These are phyloP conservation scores for Theristus sp. DNA, from an alignment of 2,888 invertebrate species.

Conservation along the genomic window DNA sequence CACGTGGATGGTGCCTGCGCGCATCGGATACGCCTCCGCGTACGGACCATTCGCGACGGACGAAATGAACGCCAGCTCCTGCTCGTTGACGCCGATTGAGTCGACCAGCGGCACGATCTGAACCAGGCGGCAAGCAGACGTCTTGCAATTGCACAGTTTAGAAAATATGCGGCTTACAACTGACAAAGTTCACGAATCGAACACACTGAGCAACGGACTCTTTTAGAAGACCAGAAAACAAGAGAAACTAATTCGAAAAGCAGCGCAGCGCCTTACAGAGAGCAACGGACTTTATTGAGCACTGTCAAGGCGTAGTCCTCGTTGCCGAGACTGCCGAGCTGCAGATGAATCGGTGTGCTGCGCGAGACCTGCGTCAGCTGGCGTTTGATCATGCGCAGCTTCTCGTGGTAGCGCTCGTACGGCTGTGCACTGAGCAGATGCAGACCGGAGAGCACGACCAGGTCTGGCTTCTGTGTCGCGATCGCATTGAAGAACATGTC, in stretches of 20 bases:
- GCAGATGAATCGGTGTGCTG: conserved; percentile 33
- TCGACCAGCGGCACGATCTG: conserved; percentile 30
- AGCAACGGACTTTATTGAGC: conserved; percentile 29
- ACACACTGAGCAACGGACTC: too few relatives aligned
- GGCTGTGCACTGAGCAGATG: not conserved
- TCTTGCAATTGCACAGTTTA: too few relatives aligned
- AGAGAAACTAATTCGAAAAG: too few relatives aligned
- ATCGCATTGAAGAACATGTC: conserved; percentile 33
- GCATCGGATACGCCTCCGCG: conserved; percentile 16
- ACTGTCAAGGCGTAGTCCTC: conserved; percentile 26
- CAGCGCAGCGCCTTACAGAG: too few relatives aligned
- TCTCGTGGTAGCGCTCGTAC: conserved; percentile 12
- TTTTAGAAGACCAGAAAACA: too few relatives aligned
- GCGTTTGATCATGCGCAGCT: conserved; percentile 24
- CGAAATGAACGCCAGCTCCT: conserved; percentile 33
- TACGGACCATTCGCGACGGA: conserved; percentile 28
- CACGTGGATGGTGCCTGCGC: conserved; percentile 29
- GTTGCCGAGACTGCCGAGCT: conserved; percentile 34
- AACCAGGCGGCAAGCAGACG: conserved; percentile 6
- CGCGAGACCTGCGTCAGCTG: conserved; percentile 27
- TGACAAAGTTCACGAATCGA: too few relatives aligned
- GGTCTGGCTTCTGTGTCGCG: conserved; percentile 12
- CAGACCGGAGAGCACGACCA: conserved; percentile 1
- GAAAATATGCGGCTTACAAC: too few relatives aligned
- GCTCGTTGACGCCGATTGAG: conserved; percentile 36